phyloP scores from a whole-genome alignment of 2,888 invertebrate genomes.

The Eristalis pertinax region DNA sequence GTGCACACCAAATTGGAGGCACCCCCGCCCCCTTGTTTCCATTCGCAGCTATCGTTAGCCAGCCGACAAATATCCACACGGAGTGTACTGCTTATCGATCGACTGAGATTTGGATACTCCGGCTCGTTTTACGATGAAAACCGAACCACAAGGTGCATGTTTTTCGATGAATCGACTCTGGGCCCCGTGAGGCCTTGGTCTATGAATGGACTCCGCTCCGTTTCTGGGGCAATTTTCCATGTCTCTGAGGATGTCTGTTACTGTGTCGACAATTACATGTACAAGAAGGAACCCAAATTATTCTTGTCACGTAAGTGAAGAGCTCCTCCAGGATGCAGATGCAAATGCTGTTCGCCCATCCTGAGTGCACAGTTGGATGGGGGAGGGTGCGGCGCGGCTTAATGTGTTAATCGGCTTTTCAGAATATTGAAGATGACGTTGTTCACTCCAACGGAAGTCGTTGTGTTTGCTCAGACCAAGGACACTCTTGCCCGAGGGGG shows the following conservation, averaged over 20 bases:
- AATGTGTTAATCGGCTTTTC: slow-evolving; percentile 1
- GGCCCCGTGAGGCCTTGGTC: neutral
- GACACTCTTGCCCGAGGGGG: neutral
- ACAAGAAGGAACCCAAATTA: neutral
- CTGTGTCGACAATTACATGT: neutral
- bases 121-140: neutral
- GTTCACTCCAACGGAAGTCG: neutral
- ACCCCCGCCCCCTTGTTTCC: neutral
- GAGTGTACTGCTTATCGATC: neutral
- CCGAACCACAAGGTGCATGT: neutral
- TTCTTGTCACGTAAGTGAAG: slow-evolving; percentile 6
- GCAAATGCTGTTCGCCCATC: neutral
- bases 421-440: neutral
- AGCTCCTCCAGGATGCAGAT: slow-evolving; percentile 5
- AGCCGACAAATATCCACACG: neutral
- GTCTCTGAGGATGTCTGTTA: neutral
- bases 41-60: slow-evolving; percentile 8
- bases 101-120: neutral
- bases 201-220: neutral
- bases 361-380: neutral
- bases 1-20: neutral
- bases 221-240: neutral
- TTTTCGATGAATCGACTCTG: neutral
- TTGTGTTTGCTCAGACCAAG: neutral
- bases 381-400: neutral